Evolutionary conservation across 2,888 invertebrate genomes (phyloP), one percentile per base, ranked within the genome.

Genomic region (Asteroscopus sphinx): DNA sequence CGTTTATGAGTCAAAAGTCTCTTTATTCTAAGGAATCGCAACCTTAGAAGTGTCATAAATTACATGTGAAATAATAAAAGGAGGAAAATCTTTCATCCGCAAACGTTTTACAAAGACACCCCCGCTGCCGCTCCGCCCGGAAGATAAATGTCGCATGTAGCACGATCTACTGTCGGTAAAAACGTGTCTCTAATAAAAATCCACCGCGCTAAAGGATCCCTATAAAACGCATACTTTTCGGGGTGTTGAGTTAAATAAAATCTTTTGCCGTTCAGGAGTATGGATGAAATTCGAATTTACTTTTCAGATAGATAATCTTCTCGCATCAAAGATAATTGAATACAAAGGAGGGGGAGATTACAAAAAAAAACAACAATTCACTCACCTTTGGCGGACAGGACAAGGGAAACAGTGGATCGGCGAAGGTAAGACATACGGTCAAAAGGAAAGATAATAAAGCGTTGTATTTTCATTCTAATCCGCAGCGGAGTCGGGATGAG

Each of bases 391-490:
- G 76, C 72, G 68, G 77, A 67, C 70, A 78, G 69, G 73, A 76
- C 75, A 76, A 81, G 78, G 80, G 80, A 77, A 86, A 85, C 79
- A 82, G 80, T 79, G 80, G 79, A 79, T 83, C 67, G 75, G 83
- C 57, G 82, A 87, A 89, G 87, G 88, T 90, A 89, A 91, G 89
- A 88, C 88, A 87, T 85, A 90, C 88, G 91, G 91, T 91, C 92
- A 92, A 90, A n/a, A 91, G 85, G 82, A 82, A 90, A 90, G 88
- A 91, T 92, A 92, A 92, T 91, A 91, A 90, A 91, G 83, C 89
- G 88, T 91, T 90, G 92, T 92, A 87, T 91, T 92, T 89, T 90
- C 92, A 91, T 91, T 91, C 86, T 93, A 91, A 92, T 92, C 91
- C 88, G 81, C 83, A 82, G 82, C 70, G 81, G 82, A 83, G 82